Percentiles rank a stretch among this genome's conserved stretches.
phyloP scores from a whole-genome alignment of 2,888 invertebrate species.

The Trachelus iudaicus region DNA sequence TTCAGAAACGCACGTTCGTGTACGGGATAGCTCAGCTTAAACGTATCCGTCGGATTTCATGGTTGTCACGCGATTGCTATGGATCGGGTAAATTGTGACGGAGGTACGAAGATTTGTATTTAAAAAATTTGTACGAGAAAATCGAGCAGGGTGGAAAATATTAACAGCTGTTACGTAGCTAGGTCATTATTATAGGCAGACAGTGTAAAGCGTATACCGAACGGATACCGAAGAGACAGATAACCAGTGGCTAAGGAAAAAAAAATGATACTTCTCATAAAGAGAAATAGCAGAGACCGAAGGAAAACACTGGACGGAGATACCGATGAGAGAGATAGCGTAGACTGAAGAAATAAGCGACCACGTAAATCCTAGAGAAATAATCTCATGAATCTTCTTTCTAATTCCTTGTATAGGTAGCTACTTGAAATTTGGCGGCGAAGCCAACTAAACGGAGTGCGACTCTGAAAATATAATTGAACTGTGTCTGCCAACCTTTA shows the following conservation, averaged over 20 bases:
- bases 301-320: no score
- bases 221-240: no score
- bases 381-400: background rate
- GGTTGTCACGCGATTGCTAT: background rate
- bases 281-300: no score
- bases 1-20: background rate
- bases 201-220: no score
- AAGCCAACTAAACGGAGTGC: background rate
- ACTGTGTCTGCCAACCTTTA: background rate
- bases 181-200: background rate
- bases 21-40: background rate
- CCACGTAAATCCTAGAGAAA: background rate
- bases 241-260: no score
- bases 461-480: background rate
- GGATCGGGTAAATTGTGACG: background rate
- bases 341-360: no score
- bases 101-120: background rate
- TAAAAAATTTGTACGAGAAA: background rate
- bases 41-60: background rate
- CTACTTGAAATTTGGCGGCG: background rate
- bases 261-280: no score
- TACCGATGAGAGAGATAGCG: no score
- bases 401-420: background rate
- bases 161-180: background rate
- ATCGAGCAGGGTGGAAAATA: background rate